Base-by-base conservation (phyloP, 2,888 invertebrate species). In the Dolomedes plantarius region DNA sequence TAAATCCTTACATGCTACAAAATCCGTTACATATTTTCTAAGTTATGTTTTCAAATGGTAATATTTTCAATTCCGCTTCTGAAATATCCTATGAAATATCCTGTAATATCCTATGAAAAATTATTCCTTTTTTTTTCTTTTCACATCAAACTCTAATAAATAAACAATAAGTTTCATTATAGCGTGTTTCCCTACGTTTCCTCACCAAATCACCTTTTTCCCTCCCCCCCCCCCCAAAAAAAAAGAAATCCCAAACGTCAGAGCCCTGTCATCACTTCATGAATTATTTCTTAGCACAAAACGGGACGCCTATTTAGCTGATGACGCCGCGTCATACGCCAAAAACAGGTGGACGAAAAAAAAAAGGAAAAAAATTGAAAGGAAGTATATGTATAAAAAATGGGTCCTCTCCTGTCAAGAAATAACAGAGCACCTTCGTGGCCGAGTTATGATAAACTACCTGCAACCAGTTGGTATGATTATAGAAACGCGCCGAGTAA, bases 241-340 rank as follows among this genome's bases (percentile, higher is more conserved):
- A 16, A 28, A 28, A 69, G 69, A 69, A 69, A 69, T 69, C 69
- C 56, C 27, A 36, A 36, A 69, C 81, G 67, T 75, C 75, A 50
- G 31, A 46, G 62, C 67, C 64, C 72, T 68, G 73, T 85, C 83
- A 73, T 77, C 77, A 41, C 67, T 72, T 77, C 65, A 85, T 85
- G 77, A 85, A 85, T 77, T 85, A 85, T 77, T 85, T 73, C 56
- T 23, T 65, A 62, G 23, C 32, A 19, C 3, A 36, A 50, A 83
- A 76, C 50, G 16, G 71, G 56, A 56, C 39, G 67, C 67, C 72
- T 85, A 77, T 85, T 85, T 85, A 85, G 83, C 62, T 77, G 83
- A 78, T 77, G 83, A 77, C 64, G 56, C 41, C 31, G 16, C 74
- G 19, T 23, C 36, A 46, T 0, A 2, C n/a, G 29, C 46, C 11